These are phyloP conservation scores for Diaprepes abbreviatus DNA, from an alignment of 2,888 invertebrate species.

Conservation along the genomic window DNA sequence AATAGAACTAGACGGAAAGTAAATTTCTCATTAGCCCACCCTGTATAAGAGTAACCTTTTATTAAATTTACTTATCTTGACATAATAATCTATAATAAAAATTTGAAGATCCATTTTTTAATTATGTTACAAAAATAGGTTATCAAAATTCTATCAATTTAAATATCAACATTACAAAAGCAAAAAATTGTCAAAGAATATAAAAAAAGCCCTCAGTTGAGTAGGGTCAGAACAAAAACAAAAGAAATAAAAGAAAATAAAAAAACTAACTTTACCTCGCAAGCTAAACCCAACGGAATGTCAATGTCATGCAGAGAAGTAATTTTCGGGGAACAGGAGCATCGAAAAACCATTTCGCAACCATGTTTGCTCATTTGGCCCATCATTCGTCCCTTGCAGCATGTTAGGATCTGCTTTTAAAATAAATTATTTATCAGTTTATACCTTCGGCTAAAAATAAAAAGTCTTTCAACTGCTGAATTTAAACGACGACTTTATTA, in stretches of 20 bases:
- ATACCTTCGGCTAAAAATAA: slow-evolving; percentile 46
- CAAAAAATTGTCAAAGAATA: neutral
- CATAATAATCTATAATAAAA: too few species aligned
- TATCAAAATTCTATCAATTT: too few species aligned
- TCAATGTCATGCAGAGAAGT: slow-evolving; percentile 61
- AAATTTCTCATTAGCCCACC: too few species aligned
- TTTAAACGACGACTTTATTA: slow-evolving; percentile 28
- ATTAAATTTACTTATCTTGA: too few species aligned
- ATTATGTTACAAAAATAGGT: too few species aligned
- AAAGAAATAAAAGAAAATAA: slow-evolving; percentile 2
- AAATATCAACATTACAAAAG: too few species aligned
- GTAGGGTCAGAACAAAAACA: neutral
- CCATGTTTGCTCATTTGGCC: slow-evolving; percentile 63
- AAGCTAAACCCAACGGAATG: slow-evolving; percentile 44
- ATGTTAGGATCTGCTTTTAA: slow-evolving; percentile 54
- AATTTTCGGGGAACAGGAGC: slow-evolving; percentile 60
- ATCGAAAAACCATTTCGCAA: slow-evolving; percentile 66
- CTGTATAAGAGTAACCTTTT: too few species aligned
- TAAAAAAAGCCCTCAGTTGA: slow-evolving; percentile 2
- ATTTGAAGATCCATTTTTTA: too few species aligned
- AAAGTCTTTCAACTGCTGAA: slow-evolving; percentile 32
- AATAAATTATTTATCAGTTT: slow-evolving; percentile 53
- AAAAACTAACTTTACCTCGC: slow-evolving; percentile 10
- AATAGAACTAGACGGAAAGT: too few species aligned
- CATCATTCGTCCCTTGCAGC: slow-evolving; percentile 60